Base-by-base conservation (phyloP, 1,140 invertebrate species). In the Macrobrachium rosenbergii region DNA sequence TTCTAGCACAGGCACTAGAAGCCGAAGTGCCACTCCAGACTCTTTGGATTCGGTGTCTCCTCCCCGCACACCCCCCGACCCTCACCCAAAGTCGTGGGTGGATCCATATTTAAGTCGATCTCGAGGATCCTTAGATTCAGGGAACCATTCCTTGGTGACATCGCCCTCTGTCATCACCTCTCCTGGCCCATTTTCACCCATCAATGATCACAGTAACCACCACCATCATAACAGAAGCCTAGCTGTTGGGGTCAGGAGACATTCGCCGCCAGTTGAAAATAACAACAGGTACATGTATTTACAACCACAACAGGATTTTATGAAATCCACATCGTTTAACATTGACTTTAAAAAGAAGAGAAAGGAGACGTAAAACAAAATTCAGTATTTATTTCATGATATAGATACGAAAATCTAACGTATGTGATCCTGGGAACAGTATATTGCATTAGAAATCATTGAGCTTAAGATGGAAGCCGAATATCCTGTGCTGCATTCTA, bases 11-110 rank as follows among this genome's bases (percentile, higher is more conserved):
- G 94, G 94, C 52, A 95, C 96, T 73, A 93, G 96, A 92, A 97
- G 96, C 85, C 94, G 96, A 73, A 96, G 96, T 91, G 96, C 96
- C 77, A 97, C 96, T n/a, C 96, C 96, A 69, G 96, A 97, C 92
- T 97, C 96, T 1, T 91, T 97, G 90, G 96, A 97, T 82, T 91
- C 91, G 2, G 90, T 90, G 14, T 90, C 90, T 14, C 90, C 90
- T 3, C 88, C 87, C 0, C 63, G 90, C 75, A 91, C 91, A 6
- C 91, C 90, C 72, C 89, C 91, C 7, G 90, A 90, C 85, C 88
- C 88, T 11, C 78, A 87, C 80, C 85, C 85, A 19, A 87, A 89
- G 67, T 84, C 82, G 0, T 88, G 87, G 87, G 87, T 88, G 2
- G 87, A 88, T 69, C 82, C 87, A 0, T 86, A 89, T 64, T 81